Evolutionary conservation across 2,113 vertebrate species (phyloP).

Genomic region (Callionymus lyra): DNA sequence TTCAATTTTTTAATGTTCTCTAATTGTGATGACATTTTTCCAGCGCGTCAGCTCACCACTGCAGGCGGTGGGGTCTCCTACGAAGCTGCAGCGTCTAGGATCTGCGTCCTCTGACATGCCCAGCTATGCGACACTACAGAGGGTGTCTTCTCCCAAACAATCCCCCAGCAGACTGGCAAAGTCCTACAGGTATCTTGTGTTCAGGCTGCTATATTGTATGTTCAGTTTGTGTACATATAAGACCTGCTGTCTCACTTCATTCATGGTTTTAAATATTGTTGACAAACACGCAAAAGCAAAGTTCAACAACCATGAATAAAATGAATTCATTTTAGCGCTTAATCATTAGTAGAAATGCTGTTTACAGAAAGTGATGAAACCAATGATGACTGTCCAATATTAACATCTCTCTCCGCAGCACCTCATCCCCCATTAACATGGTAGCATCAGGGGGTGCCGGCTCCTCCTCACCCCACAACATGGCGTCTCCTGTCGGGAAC

Average conservation of each 20-base stretch:
- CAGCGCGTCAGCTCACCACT: slow-evolving; percentile 87
- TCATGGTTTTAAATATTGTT: too few relatives aligned
- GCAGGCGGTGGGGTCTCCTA: slow-evolving; percentile 81
- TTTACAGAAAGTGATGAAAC: too few relatives aligned
- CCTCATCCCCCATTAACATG: slow-evolving; percentile 94
- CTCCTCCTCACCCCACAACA: slow-evolving; percentile 66
- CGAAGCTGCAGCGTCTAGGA: slow-evolving; percentile 86
- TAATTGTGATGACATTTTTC: slow-evolving; percentile 5
- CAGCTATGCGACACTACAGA: slow-evolving; percentile 81
- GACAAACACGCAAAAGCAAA: too few relatives aligned
- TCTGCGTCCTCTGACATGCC: slow-evolving; percentile 82
- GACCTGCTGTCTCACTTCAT: too few relatives aligned
- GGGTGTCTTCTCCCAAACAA: slow-evolving; percentile 87
- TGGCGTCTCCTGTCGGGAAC: slow-evolving; percentile 60
- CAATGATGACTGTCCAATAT: too few relatives aligned
- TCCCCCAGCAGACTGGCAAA: slow-evolving; percentile 92
- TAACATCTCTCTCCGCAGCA: slow-evolving; percentile 53
- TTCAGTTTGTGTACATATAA: too few relatives aligned
- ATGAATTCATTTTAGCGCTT: too few relatives aligned
- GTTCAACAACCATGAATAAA: too few relatives aligned
- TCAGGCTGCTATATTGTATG: too few relatives aligned
- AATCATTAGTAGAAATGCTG: too few relatives aligned
- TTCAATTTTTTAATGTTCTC: slow-evolving; percentile 6
- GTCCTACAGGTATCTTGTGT: slow-evolving; percentile 74
- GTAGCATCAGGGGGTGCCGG: slow-evolving; percentile 71